These are phyloP conservation scores for Coelopa pilipes DNA, from an alignment of 2,888 invertebrate genomes.

Conservation along the genomic window DNA sequence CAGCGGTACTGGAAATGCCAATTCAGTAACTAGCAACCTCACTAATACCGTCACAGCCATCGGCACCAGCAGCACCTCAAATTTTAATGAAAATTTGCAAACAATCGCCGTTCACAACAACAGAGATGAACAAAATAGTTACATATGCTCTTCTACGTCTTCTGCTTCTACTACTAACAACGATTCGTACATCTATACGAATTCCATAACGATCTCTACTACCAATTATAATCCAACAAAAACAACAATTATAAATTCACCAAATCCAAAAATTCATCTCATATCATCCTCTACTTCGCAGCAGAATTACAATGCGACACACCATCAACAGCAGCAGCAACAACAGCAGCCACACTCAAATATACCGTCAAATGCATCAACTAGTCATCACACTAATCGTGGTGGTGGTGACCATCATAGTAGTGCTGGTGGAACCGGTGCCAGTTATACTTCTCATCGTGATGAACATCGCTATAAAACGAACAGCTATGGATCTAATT, in stretches of 20 bases:
- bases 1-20: constrained; percentile 42
- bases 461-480: constrained; percentile 60
- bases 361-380: constrained; percentile 41
- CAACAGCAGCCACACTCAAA: constrained; percentile 35
- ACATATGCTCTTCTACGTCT: constrained; percentile 40
- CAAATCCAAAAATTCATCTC: constrained; percentile 49
- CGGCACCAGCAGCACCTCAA: constrained; percentile 46
- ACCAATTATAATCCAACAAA: constrained; percentile 37
- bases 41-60: constrained; percentile 49
- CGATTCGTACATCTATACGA: constrained; percentile 28
- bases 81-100: constrained; percentile 36
- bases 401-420: constrained; percentile 49
- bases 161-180: constrained; percentile 42
- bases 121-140: constrained; percentile 42
- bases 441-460: constrained; percentile 56
- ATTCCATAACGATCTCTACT: constrained; percentile 25
- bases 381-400: constrained; percentile 41
- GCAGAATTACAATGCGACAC: constrained; percentile 52
- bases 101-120: constrained; percentile 40
- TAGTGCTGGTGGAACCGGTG: constrained; percentile 46
- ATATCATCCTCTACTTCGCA: constrained; percentile 50
- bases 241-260: constrained; percentile 39
- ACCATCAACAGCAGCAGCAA: constrained; percentile 44
- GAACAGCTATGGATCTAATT: constrained; percentile 61
- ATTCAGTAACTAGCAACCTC: constrained; percentile 49